Evolutionary conservation across 35 echinoderm and acorn worm species (phyloP).

Genomic region (Heliocidaris tuberculata): DNA sequence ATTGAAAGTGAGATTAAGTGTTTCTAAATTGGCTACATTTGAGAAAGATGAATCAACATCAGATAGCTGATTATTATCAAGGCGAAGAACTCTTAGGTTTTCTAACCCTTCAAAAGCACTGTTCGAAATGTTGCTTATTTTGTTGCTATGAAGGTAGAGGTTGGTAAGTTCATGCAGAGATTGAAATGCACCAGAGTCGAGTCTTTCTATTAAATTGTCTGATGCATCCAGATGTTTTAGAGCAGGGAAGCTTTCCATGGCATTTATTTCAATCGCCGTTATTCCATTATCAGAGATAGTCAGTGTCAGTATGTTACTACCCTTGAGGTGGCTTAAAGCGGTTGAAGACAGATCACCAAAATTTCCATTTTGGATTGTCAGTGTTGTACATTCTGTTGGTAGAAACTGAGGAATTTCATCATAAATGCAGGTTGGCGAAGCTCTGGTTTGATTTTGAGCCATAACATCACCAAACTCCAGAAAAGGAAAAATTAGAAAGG

Average conservation of each 20-base stretch:
- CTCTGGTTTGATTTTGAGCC: background rate
- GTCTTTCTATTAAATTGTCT: conserved; percentile 39
- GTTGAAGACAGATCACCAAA: background rate
- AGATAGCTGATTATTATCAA: conserved; percentile 56
- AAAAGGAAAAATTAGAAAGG: background rate
- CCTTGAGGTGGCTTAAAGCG: background rate
- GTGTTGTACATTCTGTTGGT: background rate
- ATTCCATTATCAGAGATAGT: background rate
- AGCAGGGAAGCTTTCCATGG: conserved; percentile 33
- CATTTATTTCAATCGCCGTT: conserved; percentile 16
- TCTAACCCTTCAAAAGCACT: conserved; percentile 55
- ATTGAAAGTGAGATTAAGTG: conserved; percentile 50
- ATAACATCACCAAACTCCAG: background rate
- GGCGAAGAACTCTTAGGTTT: conserved; percentile 48
- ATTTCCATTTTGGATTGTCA: background rate
- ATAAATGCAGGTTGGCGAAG: background rate
- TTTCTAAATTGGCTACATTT: background rate
- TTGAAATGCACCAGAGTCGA: conserved; percentile 49
- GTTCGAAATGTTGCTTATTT: conserved; percentile 45
- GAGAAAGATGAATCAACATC: conserved; percentile 25
- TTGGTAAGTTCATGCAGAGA: background rate
- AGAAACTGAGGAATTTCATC: conserved; percentile 5
- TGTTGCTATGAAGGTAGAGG: conserved; percentile 67
- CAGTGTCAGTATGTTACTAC: background rate
- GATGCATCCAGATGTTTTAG: conserved; percentile 49